Percentiles rank a stretch among this genome's conserved stretches.
Conservation (phyloP, 1,140 invertebrate species). For the Drosophila mayri region DNA sequence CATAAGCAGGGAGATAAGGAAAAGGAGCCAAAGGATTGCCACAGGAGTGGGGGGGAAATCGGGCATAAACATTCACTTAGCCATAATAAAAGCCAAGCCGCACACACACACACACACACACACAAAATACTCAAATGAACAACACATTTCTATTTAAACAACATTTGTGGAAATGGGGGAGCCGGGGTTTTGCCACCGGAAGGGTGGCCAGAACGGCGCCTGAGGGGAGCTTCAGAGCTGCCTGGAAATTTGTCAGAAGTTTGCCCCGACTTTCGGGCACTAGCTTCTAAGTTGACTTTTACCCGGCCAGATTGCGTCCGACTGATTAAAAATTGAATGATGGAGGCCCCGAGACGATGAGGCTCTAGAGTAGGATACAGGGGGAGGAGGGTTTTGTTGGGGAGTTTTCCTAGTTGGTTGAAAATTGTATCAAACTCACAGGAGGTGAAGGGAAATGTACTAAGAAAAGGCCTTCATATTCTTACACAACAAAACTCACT, state of each 20-base stretch:
- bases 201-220: neutral
- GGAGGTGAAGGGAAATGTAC: neutral
- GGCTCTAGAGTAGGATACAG: no score
- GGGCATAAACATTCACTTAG: conserved; percentile 78
- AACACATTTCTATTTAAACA: conserved; percentile 59
- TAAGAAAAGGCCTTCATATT: neutral
- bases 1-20: conserved; percentile 27
- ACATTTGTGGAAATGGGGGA: neutral
- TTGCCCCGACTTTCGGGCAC: conserved; percentile 10
- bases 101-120: conserved; percentile 29
- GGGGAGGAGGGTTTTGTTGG: neutral
- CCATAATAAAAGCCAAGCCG: conserved; percentile 62
- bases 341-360: conserved; percentile 36
- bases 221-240: neutral
- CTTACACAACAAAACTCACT: neutral
- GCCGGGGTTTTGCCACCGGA: neutral
- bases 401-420: neutral
- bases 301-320: conserved; percentile 57
- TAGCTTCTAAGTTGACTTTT: conserved; percentile 24
- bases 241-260: conserved; percentile 52
- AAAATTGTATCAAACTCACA: neutral
- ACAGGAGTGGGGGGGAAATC: conserved; percentile 38
- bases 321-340: conserved; percentile 81
- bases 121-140: conserved; percentile 56
- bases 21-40: conserved; percentile 27